Percentiles rank a stretch among this genome's conserved stretches.
Conservation (phyloP, 2,113 vertebrate species). For the Eurypyga helias region DNA sequence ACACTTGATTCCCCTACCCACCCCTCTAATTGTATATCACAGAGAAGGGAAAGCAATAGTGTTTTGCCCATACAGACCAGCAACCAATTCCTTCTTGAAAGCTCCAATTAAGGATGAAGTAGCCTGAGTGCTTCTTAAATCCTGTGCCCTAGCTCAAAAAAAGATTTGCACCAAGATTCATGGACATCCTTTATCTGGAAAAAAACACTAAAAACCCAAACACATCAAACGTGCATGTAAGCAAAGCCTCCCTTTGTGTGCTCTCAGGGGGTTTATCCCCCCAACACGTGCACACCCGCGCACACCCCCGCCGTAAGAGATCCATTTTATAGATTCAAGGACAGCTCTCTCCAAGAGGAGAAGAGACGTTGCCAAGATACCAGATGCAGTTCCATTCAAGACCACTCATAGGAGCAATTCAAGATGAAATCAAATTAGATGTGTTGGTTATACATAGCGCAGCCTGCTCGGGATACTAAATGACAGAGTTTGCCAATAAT, state of each 20-base stretch:
- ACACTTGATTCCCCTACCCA: neutral
- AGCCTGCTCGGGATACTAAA: slow-evolving; percentile 71
- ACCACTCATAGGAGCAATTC: slow-evolving; percentile 74
- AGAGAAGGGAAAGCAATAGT: neutral
- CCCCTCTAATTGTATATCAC: neutral
- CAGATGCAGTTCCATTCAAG: slow-evolving; percentile 72
- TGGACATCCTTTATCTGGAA: neutral
- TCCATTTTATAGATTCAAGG: slow-evolving; percentile 69
- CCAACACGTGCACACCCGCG: neutral
- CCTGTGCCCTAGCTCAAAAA: neutral
- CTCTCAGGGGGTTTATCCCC: neutral
- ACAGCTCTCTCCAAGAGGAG: slow-evolving; percentile 60
- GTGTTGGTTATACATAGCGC: slow-evolving; percentile 70
- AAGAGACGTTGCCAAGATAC: slow-evolving; percentile 73
- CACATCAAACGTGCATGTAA: neutral
- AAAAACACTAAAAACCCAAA: neutral
- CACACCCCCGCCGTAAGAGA: neutral
- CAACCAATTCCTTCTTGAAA: slow-evolving; percentile 12
- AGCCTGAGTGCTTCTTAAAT: slow-evolving; percentile 12
- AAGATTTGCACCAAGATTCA: neutral
- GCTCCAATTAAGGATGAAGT: neutral
- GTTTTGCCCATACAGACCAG: neutral
- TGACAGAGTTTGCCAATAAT: slow-evolving; percentile 75
- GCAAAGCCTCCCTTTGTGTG: slow-evolving; percentile 40
- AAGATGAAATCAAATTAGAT: slow-evolving; percentile 75